Conservation (phyloP, 2,797 vertebrate species). For the Gypaetus barbatus region DNA sequence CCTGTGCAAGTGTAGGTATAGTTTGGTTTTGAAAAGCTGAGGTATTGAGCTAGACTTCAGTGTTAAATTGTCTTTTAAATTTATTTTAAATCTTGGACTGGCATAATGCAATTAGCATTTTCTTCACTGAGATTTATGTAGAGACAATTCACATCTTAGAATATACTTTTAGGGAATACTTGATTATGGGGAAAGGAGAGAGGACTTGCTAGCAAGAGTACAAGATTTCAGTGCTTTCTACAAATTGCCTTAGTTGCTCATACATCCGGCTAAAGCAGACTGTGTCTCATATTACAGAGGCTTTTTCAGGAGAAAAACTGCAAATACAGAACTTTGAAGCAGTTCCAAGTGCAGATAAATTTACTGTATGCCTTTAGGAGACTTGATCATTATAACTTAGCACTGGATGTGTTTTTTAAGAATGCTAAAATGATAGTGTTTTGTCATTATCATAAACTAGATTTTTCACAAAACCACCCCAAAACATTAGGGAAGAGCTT, state of each 20-base stretch:
- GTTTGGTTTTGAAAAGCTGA: neutral
- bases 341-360: neutral
- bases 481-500: neutral
- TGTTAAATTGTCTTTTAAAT: neutral
- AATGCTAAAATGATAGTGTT: neutral
- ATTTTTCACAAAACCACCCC: neutral
- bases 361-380: neutral
- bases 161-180: neutral
- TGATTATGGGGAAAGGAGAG: neutral
- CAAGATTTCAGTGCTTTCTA: neutral
- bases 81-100: neutral
- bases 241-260: neutral
- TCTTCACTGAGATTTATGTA: neutral
- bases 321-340: neutral
- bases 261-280: neutral
- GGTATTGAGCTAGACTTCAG: neutral
- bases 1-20: neutral
- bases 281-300: neutral
- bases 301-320: slow-evolving; percentile 3
- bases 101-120: neutral
- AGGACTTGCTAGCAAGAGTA: neutral
- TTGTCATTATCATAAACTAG: neutral
- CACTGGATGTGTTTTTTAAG: neutral
- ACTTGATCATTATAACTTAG: neutral
- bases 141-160: neutral